These are phyloP conservation scores for Heliconius ismenius DNA, from an alignment of 2,888 invertebrate species.

Conservation along the genomic window DNA sequence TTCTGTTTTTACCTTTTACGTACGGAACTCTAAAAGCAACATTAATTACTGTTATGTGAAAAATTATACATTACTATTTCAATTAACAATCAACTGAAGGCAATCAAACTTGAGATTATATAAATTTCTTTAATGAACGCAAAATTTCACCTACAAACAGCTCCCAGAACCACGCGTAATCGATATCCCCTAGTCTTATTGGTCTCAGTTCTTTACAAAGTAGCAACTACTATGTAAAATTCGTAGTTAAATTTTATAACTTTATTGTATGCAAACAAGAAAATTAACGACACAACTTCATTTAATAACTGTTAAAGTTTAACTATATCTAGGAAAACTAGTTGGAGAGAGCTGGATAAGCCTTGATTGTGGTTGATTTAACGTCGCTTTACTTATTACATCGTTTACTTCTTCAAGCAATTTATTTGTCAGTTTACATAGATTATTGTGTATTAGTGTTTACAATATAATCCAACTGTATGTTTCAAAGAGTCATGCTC, in stretches of 20 bases:
- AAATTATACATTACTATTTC: background rate
- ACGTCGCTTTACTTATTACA: constrained; percentile 26
- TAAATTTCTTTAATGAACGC: background rate
- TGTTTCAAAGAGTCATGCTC: constrained; percentile 9
- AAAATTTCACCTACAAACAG: constrained; percentile 8
- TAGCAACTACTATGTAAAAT: constrained; percentile 15
- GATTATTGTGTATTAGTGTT: constrained; percentile 21
- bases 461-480: constrained; percentile 25
- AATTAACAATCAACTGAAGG: background rate
- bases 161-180: background rate
- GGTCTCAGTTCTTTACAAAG: constrained; percentile 5
- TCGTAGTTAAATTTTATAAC: constrained; percentile 28
- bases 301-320: constrained; percentile 50
- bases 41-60: background rate
- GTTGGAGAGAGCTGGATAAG: constrained; percentile 35
- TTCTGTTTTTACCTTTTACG: too few species aligned
- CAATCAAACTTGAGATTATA: background rate
- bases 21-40: background rate
- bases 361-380: constrained; percentile 34
- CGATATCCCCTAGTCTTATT: constrained; percentile 9
- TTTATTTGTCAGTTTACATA: constrained; percentile 27
- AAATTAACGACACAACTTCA: constrained; percentile 53
- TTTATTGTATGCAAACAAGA: constrained; percentile 63
- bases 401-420: constrained; percentile 18
- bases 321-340: constrained; percentile 41